These are phyloP conservation scores for Physocephala rufipes DNA, from an alignment of 2,888 invertebrate species.

Conservation along the genomic window DNA sequence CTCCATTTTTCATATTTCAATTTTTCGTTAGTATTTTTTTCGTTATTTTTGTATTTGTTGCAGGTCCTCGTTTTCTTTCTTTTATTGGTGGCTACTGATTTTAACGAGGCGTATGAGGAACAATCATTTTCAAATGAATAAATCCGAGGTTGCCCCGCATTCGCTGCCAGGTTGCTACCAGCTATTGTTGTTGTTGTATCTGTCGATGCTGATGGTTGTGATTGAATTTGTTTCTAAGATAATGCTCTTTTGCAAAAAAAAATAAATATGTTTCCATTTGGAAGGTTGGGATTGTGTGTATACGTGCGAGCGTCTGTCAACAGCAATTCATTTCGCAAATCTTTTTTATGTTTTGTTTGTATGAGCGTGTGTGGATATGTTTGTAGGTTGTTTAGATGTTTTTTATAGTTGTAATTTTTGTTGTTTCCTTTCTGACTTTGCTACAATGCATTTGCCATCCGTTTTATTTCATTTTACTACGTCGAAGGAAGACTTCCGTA, in stretches of 20 bases:
- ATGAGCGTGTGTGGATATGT: too few species aligned
- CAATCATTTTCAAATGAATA: constrained; percentile 1
- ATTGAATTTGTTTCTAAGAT: not conserved
- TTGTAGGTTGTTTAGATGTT: too few species aligned
- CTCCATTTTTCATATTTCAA: not conserved
- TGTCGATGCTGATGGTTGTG: not conserved
- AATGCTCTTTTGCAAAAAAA: not conserved
- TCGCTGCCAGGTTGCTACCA: not conserved
- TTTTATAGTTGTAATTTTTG: not conserved
- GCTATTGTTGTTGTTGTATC: constrained; percentile 7
- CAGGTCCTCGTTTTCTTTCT: too few species aligned
- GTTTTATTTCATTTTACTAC: too few species aligned
- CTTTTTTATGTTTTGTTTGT: too few species aligned
- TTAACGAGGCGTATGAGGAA: constrained; percentile 7
- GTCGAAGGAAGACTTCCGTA: too few species aligned
- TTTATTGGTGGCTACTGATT: not conserved
- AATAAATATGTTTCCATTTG: too few species aligned
- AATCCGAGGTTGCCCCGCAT: not conserved
- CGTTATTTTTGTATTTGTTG: too few species aligned
- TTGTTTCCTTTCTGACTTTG: not conserved
- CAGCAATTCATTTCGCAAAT: too few species aligned
- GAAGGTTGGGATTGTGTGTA: too few species aligned
- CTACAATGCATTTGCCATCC: too few species aligned
- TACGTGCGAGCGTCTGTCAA: too few species aligned
- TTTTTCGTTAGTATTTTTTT: not conserved